These are phyloP conservation scores for Nomada fabriciana DNA, from an alignment of 2,888 invertebrate genomes.

Conservation along the genomic window DNA sequence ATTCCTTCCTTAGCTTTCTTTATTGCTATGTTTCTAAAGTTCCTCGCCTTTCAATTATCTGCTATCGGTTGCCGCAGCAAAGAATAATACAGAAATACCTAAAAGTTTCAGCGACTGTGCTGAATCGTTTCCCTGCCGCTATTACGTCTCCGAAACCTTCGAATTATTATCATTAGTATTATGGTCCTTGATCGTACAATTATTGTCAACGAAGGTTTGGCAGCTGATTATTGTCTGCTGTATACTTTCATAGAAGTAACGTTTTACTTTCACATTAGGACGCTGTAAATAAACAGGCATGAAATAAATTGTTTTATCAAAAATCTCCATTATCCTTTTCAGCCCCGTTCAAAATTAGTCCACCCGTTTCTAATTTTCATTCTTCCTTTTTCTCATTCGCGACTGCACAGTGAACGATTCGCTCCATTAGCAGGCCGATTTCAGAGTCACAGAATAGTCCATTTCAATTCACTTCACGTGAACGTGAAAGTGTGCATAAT, in stretches of 20 bases:
- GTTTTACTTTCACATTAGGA: background rate
- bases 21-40: slow-evolving; percentile 70
- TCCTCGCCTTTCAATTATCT: slow-evolving; percentile 29
- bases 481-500: slow-evolving; percentile 40
- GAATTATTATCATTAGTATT: slow-evolving; percentile 15
- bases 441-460: background rate
- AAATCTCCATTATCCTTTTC: background rate
- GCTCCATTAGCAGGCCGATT: background rate
- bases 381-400: background rate
- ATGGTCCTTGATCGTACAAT: slow-evolving; percentile 47
- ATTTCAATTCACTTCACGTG: slow-evolving; percentile 1
- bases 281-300: background rate
- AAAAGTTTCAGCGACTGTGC: slow-evolving; percentile 80
- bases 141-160: slow-evolving; percentile 37
- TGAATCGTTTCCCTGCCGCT: slow-evolving; percentile 20
- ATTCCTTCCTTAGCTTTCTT: slow-evolving; percentile 30
- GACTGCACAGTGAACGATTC: no score
- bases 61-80: slow-evolving; percentile 20
- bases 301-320: background rate
- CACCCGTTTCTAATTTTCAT: background rate
- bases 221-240: slow-evolving; percentile 50
- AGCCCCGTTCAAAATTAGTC: slow-evolving; percentile 2
- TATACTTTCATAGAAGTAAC: slow-evolving; percentile 6
- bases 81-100: slow-evolving; percentile 61
- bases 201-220: slow-evolving; percentile 59